These are phyloP conservation scores for Lampris incognitus DNA, from an alignment of 2,113 vertebrate genomes.

Conservation along the genomic window DNA sequence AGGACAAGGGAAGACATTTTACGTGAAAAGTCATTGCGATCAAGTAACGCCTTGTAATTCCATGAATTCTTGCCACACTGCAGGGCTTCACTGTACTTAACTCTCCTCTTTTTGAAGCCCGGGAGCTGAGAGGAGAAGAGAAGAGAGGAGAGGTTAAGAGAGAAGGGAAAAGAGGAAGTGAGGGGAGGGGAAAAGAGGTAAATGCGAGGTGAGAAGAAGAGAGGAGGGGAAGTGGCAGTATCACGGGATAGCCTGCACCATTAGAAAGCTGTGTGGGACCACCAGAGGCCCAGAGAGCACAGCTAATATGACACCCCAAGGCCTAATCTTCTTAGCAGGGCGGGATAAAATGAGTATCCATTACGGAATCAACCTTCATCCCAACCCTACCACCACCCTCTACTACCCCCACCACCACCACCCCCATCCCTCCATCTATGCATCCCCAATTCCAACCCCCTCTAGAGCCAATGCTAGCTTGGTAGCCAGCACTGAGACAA, in stretches of 20 bases:
- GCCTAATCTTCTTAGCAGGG: conserved; percentile 99
- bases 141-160: neutral
- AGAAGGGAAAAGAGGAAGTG: conserved; percentile 8
- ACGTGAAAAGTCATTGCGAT: conserved; percentile 83
- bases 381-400: conserved; percentile 77
- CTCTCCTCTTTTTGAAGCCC: conserved; percentile 86
- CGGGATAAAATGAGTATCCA: conserved; percentile 98
- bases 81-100: conserved; percentile 80
- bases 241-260: conserved; percentile 68
- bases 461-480: conserved; percentile 87
- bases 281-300: conserved; percentile 92
- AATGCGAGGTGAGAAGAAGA: neutral
- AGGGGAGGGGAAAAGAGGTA: neutral
- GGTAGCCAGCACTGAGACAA: conserved; percentile 93
- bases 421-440: conserved; percentile 21
- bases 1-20: conserved; percentile 74
- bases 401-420: conserved; percentile 54
- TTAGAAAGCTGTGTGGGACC: conserved; percentile 90
- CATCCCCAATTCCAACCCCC: conserved; percentile 55
- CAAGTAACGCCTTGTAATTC: conserved; percentile 84
- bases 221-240: conserved; percentile 14
- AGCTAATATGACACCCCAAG: conserved; percentile 97
- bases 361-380: conserved; percentile 97
- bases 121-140: neutral
- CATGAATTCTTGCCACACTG: conserved; percentile 86